These are phyloP conservation scores for Habroteleia sp. DNA, from an alignment of 2,888 invertebrate genomes.

Conservation along the genomic window DNA sequence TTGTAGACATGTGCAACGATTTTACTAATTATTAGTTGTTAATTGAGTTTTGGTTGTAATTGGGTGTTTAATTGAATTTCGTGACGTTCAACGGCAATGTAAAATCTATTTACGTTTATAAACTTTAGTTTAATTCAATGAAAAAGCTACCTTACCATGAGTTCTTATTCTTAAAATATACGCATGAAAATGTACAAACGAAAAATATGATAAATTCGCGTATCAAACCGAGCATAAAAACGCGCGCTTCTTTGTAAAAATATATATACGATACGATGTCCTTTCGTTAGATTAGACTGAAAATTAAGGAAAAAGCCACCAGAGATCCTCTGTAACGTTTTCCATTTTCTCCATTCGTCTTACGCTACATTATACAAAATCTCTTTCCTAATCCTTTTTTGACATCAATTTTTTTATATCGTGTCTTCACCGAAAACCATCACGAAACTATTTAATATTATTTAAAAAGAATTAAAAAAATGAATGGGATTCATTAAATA, in stretches of 20 bases:
- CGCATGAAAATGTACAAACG: neutral
- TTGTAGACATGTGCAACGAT: neutral
- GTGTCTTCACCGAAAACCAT: too few species aligned
- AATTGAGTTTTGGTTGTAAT: slow-evolving; percentile 9
- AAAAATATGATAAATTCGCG: slow-evolving; percentile 35
- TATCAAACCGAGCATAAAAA: slow-evolving; percentile 16
- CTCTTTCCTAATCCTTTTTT: slow-evolving; percentile 15
- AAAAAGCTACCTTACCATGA: neutral
- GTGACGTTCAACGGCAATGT: too few species aligned
- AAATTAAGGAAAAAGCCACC: slow-evolving; percentile 36
- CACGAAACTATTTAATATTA: too few species aligned
- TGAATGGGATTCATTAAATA: too few species aligned
- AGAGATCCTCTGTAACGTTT: slow-evolving; percentile 29
- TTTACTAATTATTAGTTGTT: neutral
- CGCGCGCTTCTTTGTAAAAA: slow-evolving; percentile 3
- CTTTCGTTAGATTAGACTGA: slow-evolving; percentile 38
- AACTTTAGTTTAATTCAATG: too few species aligned
- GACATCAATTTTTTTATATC: slow-evolving; percentile 22
- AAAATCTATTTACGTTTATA: too few species aligned
- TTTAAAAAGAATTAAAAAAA: too few species aligned
- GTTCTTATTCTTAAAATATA: neutral
- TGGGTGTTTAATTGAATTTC: slow-evolving; percentile 5
- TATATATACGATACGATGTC: slow-evolving; percentile 26
- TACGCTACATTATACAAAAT: slow-evolving; percentile 13
- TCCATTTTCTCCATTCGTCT: slow-evolving; percentile 39